Conservation (phyloP, 2,113 vertebrate species). For the Anarrhichthys ocellatus region DNA sequence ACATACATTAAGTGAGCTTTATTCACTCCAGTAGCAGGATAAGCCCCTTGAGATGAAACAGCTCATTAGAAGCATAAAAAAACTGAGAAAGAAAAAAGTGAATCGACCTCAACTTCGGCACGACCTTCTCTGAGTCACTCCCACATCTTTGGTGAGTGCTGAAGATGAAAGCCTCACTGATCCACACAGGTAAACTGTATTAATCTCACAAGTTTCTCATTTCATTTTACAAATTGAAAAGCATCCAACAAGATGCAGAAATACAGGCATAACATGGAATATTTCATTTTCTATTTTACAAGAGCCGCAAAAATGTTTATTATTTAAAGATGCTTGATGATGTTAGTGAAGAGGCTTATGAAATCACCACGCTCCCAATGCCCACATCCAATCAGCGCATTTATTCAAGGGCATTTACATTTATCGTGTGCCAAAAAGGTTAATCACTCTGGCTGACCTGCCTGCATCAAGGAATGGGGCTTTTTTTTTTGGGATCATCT, state of each 20-base stretch:
- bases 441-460: background rate
- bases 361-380: background rate
- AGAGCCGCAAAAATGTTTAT: slow-evolving; percentile 1
- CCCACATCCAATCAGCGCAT: background rate
- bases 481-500: background rate
- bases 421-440: background rate
- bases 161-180: slow-evolving; percentile 25
- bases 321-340: background rate
- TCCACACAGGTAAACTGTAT: slow-evolving; percentile 44
- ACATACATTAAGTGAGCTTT: slow-evolving; percentile 47
- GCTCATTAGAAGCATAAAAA: slow-evolving; percentile 64
- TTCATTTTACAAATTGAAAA: slow-evolving; percentile 57
- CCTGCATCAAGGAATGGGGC: background rate
- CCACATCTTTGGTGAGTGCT: slow-evolving; percentile 9
- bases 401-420: background rate
- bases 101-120: slow-evolving; percentile 26
- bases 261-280: slow-evolving; percentile 31
- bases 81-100: slow-evolving; percentile 11
- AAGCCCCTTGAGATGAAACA: slow-evolving; percentile 51
- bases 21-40: slow-evolving; percentile 48
- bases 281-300: slow-evolving; percentile 17
- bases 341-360: background rate
- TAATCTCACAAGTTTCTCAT: slow-evolving; percentile 49
- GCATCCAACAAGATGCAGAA: slow-evolving; percentile 16
- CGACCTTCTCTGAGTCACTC: slow-evolving; percentile 37